Percentiles rank a stretch among this genome's conserved stretches.
Evolutionary conservation across 2,797 vertebrate species (phyloP).

Genomic region (Phoxinus dragarum): DNA sequence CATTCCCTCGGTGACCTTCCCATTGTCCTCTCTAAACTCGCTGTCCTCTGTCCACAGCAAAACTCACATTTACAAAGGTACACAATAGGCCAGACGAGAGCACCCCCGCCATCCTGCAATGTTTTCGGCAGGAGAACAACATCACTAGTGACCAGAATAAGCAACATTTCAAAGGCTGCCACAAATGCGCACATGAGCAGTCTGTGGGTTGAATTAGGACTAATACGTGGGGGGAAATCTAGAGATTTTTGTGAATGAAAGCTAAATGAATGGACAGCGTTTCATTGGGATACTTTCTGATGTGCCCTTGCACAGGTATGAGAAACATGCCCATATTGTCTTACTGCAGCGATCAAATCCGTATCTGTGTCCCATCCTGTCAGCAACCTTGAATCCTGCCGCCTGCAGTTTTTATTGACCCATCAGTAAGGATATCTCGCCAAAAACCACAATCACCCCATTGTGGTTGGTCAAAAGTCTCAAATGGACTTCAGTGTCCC

Average conservation of each 20-base stretch:
- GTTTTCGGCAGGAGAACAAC: not conserved
- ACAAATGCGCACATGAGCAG: constrained; percentile 2
- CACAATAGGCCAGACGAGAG: constrained; percentile 49
- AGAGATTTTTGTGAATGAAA: constrained; percentile 28
- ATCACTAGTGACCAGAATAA: constrained; percentile 20
- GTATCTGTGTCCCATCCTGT: constrained; percentile 32
- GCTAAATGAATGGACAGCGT: not conserved
- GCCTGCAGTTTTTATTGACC: constrained; percentile 45
- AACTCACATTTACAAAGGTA: constrained; percentile 37
- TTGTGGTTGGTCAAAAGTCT: constrained; percentile 49
- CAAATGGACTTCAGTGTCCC: constrained; percentile 33
- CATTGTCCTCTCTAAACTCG: constrained; percentile 54
- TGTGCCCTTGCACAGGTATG: constrained; percentile 53
- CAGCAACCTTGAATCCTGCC: constrained; percentile 53
- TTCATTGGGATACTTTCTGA: constrained; percentile 28
- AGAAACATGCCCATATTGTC: constrained; percentile 58
- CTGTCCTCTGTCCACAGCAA: constrained; percentile 30
- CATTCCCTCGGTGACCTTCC: constrained; percentile 45
- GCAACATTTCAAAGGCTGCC: constrained; percentile 6
- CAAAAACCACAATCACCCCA: constrained; percentile 49
- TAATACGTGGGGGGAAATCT: not conserved
- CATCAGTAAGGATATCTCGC: constrained; percentile 57
- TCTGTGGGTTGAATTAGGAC: not conserved
- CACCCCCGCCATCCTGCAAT: constrained; percentile 6
- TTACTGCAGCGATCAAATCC: constrained; percentile 60